Base-by-base conservation (phyloP, 2,888 invertebrate genomes). In the Ophion costatus region DNA sequence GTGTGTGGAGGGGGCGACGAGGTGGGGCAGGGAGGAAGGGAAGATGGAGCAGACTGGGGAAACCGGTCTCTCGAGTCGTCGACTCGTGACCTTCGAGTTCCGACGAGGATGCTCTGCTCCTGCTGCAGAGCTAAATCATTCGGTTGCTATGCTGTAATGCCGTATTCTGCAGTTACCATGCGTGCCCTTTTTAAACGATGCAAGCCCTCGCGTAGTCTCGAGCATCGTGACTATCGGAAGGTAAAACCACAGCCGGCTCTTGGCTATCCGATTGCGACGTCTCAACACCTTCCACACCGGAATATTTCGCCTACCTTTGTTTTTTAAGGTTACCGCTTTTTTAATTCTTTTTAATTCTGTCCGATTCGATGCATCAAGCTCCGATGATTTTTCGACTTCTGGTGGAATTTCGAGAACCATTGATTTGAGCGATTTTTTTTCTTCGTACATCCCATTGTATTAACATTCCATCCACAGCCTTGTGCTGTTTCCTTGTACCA, bases 81-180 rank as follows among this genome's bases (percentile, higher is more conserved):
- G 91, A 93, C 92, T 92, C 92, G 91, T 93, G 92, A 93, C 93
- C 93, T 93, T 93, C 93, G 91, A 91, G 89, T 90, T 90, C 89
- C 88, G 85, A 85, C 81, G 87, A 83, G 85, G 83, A 85, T 88
- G 84, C 85, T 86, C 87, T 69, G 83, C 77, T 80, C 73, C 70
- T 76, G 79, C 74, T 76, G 82, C 76, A 63, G 76, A 80, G 80
- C 80, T 80, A 57, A 77, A 78, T 67, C 76, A 38, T 51, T 74
- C 61, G 70, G 80, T 80, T 80, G 83, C 83, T 81, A 84, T 84
- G 82, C 79, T 80, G 74, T 80, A 80, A 80, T 61, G 67, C 74
- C 69, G 69, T 80, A 75, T 76, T 57, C 77, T 87, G 88, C 87
- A 86, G 88, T 87, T 88, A 86, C 86, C 84, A 88, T 87, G 88